phyloP scores from a whole-genome alignment of 2,113 vertebrate genomes.

The Mirounga angustirostris region DNA sequence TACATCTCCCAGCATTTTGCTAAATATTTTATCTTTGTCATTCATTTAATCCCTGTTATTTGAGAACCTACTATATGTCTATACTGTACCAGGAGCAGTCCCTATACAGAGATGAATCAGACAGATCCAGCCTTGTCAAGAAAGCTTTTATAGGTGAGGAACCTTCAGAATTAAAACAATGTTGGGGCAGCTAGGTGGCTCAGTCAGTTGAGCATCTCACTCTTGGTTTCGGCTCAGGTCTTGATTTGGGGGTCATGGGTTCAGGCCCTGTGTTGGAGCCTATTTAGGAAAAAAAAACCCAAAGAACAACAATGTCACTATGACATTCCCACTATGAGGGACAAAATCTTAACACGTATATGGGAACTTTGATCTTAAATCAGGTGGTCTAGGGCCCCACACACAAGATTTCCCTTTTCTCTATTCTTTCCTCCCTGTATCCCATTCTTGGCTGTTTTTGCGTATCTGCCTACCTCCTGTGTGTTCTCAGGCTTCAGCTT shows the following conservation, averaged over 20 bases:
- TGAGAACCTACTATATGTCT: conserved; percentile 21
- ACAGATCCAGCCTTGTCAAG: background rate
- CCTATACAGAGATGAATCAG: conserved; percentile 25
- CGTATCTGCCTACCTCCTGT: background rate
- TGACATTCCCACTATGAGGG: background rate
- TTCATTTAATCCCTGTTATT: conserved; percentile 43
- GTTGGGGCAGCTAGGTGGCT: background rate
- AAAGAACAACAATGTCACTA: background rate
- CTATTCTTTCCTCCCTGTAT: background rate
- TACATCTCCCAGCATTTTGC: background rate
- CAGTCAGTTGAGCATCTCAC: background rate
- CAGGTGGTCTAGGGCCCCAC: background rate
- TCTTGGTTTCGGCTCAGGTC: background rate
- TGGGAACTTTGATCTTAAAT: conserved; percentile 6
- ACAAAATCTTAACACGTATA: conserved; percentile 42
- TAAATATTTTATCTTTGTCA: conserved; percentile 41
- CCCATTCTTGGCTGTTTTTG: conserved; percentile 26
- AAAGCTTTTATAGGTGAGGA: conserved; percentile 27
- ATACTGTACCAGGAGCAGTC: background rate
- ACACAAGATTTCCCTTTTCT: conserved; percentile 16
- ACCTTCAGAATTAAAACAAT: conserved; percentile 43
- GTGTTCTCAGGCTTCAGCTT: conserved; percentile 13
- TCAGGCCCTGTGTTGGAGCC: background rate
- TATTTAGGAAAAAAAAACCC: background rate
- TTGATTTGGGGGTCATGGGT: background rate